A percentile compares a stretch with the other conserved stretches of the same genome.
phyloP scores from a whole-genome alignment of 2,797 vertebrate genomes.

The Crocodylus rhombifer region DNA sequence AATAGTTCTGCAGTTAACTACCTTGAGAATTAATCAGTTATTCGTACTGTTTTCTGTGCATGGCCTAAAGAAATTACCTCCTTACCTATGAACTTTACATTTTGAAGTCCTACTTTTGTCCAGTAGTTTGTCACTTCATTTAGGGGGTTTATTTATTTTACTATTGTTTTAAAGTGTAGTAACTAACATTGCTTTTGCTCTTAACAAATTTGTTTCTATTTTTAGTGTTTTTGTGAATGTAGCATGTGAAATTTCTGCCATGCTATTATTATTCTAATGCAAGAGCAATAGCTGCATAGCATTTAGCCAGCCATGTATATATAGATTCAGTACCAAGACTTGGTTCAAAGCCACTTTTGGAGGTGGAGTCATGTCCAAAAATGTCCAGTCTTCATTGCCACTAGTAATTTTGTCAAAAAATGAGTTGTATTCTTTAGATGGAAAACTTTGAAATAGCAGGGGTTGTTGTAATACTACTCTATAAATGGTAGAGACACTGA shows the following conservation, averaged over 20 bases:
- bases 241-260: neutral
- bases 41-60: neutral
- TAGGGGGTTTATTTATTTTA: neutral
- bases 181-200: neutral
- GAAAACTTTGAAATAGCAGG: constrained; percentile 16
- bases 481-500: constrained; percentile 28
- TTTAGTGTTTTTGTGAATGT: neutral
- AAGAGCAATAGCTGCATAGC: neutral
- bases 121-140: neutral
- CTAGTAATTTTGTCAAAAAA: constrained; percentile 27
- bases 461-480: neutral
- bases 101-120: constrained; percentile 4
- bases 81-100: constrained; percentile 11
- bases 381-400: neutral
- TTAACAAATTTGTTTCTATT: neutral
- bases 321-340: neutral
- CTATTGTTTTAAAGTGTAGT: neutral
- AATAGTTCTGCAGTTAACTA: neutral
- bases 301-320: constrained; percentile 9
- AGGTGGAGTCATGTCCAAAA: neutral
- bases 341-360: neutral
- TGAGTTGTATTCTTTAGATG: constrained; percentile 31
- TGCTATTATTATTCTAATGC: rapidly evolving
- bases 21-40: constrained; percentile 16
- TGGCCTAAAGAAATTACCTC: constrained; percentile 38